Evolutionary conservation across 2,113 vertebrate genomes (phyloP).

Genomic region (Plecturocebus donacophilus): DNA sequence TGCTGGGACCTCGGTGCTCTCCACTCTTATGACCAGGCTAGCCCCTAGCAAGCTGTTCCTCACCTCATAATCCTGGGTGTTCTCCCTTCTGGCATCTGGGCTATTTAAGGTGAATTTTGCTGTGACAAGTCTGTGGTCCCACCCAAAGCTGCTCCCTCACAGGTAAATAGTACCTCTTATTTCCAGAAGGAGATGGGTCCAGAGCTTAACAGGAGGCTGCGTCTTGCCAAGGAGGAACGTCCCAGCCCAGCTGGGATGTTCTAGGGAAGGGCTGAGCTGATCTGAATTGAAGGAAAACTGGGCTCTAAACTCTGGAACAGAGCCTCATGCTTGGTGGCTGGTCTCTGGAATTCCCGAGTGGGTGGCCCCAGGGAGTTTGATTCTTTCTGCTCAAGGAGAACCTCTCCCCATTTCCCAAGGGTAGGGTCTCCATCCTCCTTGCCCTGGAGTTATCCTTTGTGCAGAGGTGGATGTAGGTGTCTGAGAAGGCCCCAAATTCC

Average conservation of each 20-base stretch:
- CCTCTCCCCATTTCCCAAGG: too few relatives aligned
- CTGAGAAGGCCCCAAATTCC: background rate
- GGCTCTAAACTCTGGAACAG: background rate
- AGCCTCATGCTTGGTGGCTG: background rate
- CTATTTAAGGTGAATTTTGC: background rate
- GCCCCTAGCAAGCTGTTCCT: too few relatives aligned
- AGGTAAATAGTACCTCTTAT: background rate
- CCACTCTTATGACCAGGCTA: background rate
- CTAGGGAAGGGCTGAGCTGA: background rate
- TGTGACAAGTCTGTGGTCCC: background rate
- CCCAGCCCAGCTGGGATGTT: background rate
- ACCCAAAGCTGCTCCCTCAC: background rate
- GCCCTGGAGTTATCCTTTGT: background rate
- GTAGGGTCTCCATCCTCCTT: background rate
- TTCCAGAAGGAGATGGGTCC: background rate
- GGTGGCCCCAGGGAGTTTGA: too few relatives aligned
- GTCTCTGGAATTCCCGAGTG: background rate
- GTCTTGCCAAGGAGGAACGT: fast-evolving
- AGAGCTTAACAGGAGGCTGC: background rate
- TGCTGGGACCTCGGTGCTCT: background rate
- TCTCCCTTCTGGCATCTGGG: background rate
- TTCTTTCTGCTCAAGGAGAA: background rate
- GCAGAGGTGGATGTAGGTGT: background rate
- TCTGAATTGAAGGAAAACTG: background rate
- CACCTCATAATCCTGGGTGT: background rate